Base-by-base conservation (phyloP, 92 coral and sea anemone species). In the Hydrozoanthus gracilis region DNA sequence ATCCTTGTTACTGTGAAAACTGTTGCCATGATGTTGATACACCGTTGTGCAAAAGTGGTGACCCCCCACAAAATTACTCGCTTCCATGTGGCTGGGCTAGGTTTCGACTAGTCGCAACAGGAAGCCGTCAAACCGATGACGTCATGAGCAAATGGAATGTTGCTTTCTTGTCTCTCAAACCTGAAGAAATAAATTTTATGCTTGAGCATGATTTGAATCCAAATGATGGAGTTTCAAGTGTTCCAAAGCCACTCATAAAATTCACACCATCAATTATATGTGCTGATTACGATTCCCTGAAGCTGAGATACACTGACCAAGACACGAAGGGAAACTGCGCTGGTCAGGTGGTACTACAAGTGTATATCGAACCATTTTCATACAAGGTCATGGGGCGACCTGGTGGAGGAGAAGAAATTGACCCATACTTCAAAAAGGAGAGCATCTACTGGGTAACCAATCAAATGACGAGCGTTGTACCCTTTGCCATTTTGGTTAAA, bases 41-140 rank as follows among this genome's bases (percentile, higher is more conserved):
- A 0, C 99, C 98, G 8, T 87, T 96, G 16, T 95, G 96, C 90
- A 95, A 95, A 78, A 93, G 91, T 56, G 99, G 99, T 54, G 94
- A 92, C 74, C 99, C 99, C 44, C 91, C 99, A 8, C 92, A 92
- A 82, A 93, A 84, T 70, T 96, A 96, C 88, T 96, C 99, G 7
- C 90, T 96, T 18, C 99, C 99, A 2, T 88, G 94, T 20, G 99
- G 99, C 18, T 96, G 99, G 99, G 95, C 97, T 61, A 93, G 99
- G 46, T 96, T 96, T 68, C 94, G 94, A 14, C 87, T 96, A 71
- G 85, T 66, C 46, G 16, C 93, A 46, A 82, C 91, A 14, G 92
- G 76, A 74, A 69, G 79, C 45, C 89, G 88, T 3, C 66, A 68
- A 20, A 75, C 87, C 51, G 82, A 69, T 11, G 88, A 88, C 67